phyloP scores from a whole-genome alignment of 1,140 invertebrate species.

The Papilio helenus region DNA sequence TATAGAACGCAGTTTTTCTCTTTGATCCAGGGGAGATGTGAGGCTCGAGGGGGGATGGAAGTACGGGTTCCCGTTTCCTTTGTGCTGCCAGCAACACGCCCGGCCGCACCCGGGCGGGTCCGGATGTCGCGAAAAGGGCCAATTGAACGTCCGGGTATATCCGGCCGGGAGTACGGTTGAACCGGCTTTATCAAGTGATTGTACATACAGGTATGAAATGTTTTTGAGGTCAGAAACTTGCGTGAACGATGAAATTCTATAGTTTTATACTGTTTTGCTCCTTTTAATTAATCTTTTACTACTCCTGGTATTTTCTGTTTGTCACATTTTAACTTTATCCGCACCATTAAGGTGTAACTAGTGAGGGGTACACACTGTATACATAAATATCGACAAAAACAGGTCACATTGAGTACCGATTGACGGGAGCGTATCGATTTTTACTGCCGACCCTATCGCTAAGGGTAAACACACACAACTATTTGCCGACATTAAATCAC shows the following conservation, averaged over 20 bases:
- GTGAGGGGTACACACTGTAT: background rate
- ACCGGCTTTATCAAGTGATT: background rate
- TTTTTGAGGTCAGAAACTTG: background rate
- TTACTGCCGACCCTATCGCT: background rate
- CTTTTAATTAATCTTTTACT: too few species aligned
- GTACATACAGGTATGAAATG: background rate
- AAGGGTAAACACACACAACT: background rate
- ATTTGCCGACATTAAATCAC: background rate
- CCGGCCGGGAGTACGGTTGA: background rate
- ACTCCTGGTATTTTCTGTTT: too few species aligned
- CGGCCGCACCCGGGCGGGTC: constrained; percentile 15
- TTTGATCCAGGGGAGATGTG: background rate
- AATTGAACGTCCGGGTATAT: constrained; percentile 33
- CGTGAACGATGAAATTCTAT: too few species aligned
- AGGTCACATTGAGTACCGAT: constrained; percentile 5
- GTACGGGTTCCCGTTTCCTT: constrained; percentile 31
- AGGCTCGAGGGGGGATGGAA: background rate
- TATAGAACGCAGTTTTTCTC: background rate
- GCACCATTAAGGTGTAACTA: background rate
- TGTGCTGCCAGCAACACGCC: constrained; percentile 7
- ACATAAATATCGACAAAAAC: constrained; percentile 11
- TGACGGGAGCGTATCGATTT: constrained; percentile 17
- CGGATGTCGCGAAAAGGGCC: constrained; percentile 34
- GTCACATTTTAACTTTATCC: too few species aligned
- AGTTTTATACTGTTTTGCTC: too few species aligned